These are phyloP conservation scores for Platanista minor DNA, from an alignment of 2,113 vertebrate genomes.

Conservation along the genomic window DNA sequence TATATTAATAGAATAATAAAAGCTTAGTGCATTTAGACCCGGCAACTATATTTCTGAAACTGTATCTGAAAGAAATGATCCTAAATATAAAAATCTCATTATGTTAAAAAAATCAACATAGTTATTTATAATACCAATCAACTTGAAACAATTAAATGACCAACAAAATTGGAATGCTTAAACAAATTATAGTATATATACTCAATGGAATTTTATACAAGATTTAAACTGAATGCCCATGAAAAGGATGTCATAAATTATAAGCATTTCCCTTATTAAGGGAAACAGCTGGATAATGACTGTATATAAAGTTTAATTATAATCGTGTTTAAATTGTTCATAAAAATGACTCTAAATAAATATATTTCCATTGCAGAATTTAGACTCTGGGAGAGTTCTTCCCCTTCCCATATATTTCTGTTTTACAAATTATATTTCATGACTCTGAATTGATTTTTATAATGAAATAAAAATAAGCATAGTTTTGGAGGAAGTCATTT, in stretches of 20 bases:
- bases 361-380: not conserved
- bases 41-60: not conserved
- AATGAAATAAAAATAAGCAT: not conserved
- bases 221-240: not conserved
- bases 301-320: conserved; percentile 13
- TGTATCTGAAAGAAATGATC: not conserved
- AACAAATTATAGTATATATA: not conserved
- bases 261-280: not conserved
- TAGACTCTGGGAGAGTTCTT: not conserved
- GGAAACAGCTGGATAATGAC: not conserved
- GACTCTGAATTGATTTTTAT: not conserved
- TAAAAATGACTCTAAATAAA: conserved; percentile 20
- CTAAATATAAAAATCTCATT: not conserved
- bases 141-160: conserved; percentile 21
- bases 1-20: not conserved
- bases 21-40: not conserved
- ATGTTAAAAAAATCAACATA: not conserved
- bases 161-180: conserved; percentile 22
- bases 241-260: not conserved
- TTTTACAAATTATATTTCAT: conserved; percentile 22
- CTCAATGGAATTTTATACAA: not conserved
- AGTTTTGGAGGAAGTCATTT: not conserved
- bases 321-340: conserved; percentile 42
- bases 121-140: not conserved
- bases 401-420: not conserved